Base-by-base conservation (phyloP, 2,888 invertebrate genomes). In the Rhorus exstirpatorius region DNA sequence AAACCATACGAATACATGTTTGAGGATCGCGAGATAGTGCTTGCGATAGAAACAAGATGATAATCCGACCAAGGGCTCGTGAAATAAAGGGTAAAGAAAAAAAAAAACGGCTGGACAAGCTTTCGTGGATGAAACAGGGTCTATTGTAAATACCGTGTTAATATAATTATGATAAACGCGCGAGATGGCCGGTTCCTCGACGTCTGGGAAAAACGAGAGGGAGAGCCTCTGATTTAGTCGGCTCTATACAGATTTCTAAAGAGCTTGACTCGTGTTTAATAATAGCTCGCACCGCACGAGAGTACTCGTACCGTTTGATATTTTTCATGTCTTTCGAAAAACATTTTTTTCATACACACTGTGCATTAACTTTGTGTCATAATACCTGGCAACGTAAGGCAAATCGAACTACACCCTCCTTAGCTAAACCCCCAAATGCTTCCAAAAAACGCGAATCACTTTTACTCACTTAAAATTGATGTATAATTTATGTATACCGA, bases 31-130 rank as follows among this genome's bases (percentile, higher is more conserved):
- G 44, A 14, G n/a, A 2, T 24, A 8, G 8, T 3, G 0, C 21
- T 46, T 19, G 21, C 19, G 17, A 67, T 44, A 35, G 41, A 60
- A 68, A 53, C 60, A 61, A 41, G 35, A 41, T 53, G 53, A 60
- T 79, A 79, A 79, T 79, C 74, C 79, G 41, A 31, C 53, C 38
- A 14, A 41, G 65, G 35, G 38, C 21, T 26, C 51, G 26, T 26
- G 63, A 38, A 31, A 60, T 14, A 72, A 63, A 71, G n/a, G n/a
- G n/a, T n/a, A n/a, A n/a, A n/a, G n/a, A n/a, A 71, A 49, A 41
- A 51, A 71, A 26, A 38, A 14, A 72, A 46, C n/a, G 35, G 10
- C 35, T 61, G 72, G 26, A 19, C 38, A 17, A 67, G 21, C 44
- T 17, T 51, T 49, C 24, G 17, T 26, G 8, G 12, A 17, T 8